These are phyloP conservation scores for Pangasius krempfi DNA, from an alignment of 2,797 vertebrate species.

Conservation along the genomic window DNA sequence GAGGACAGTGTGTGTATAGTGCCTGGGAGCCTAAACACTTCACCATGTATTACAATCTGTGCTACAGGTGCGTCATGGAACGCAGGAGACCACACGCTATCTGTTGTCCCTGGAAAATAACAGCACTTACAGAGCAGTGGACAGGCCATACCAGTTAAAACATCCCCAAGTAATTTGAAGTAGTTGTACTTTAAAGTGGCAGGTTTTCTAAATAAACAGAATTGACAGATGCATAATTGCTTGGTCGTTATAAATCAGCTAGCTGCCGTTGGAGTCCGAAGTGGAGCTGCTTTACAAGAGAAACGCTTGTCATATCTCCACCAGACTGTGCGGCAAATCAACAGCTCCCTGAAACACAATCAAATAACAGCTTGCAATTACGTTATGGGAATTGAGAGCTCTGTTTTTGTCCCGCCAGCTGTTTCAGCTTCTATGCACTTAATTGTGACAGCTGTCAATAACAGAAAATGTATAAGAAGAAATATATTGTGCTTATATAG, in stretches of 20 bases:
- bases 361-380: conserved; percentile 34
- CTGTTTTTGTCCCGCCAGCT: conserved; percentile 14
- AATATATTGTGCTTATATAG: background rate
- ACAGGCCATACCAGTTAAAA: conserved; percentile 40
- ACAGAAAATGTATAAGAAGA: background rate
- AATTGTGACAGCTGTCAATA: conserved; percentile 14
- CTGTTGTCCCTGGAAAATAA: conserved; percentile 15
- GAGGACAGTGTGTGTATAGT: conserved; percentile 4
- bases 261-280: conserved; percentile 10
- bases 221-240: conserved; percentile 35
- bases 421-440: conserved; percentile 19
- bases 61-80: conserved; percentile 14
- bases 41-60: background rate
- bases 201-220: conserved; percentile 30
- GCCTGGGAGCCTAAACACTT: conserved; percentile 27
- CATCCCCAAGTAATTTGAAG: conserved; percentile 28
- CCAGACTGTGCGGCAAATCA: conserved; percentile 36
- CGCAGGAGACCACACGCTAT: conserved; percentile 1
- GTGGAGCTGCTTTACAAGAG: conserved; percentile 23
- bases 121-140: conserved; percentile 11
- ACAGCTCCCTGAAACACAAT: conserved; percentile 22
- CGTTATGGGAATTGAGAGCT: conserved; percentile 6
- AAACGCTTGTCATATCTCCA: conserved; percentile 38
- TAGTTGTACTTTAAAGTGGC: conserved; percentile 14
- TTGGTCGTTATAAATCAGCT: conserved; percentile 27